Conservation (phyloP, 2,888 invertebrate genomes). For the Lasioglossum vierecki region DNA sequence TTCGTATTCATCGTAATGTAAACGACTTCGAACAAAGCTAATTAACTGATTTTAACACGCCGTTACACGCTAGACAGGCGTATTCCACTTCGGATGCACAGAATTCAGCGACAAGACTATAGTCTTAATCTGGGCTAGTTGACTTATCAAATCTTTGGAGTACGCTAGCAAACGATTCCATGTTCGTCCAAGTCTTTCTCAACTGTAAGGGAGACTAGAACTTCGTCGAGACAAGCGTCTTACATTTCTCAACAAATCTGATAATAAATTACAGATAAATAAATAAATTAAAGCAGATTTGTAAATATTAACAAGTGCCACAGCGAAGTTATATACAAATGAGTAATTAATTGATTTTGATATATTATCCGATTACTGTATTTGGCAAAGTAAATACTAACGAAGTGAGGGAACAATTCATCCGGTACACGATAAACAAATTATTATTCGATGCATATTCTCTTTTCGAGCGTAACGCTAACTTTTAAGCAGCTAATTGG, state of each 20-base stretch:
- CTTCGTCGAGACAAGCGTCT: background rate
- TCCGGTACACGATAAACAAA: background rate
- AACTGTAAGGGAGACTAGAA: constrained; percentile 8
- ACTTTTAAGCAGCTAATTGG: background rate
- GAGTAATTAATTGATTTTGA: background rate
- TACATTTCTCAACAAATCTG: background rate
- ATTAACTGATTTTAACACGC: background rate
- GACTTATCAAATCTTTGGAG: background rate
- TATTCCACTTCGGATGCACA: background rate
- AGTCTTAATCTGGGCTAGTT: background rate
- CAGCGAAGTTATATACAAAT: too few species aligned
- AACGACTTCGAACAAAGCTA: background rate
- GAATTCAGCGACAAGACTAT: background rate
- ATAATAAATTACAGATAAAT: background rate
- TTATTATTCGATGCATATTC: background rate
- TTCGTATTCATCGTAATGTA: background rate
- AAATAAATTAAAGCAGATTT: too few species aligned
- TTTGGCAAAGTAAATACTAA: background rate
- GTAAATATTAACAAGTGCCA: background rate
- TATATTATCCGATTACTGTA: background rate
- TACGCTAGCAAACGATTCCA: background rate
- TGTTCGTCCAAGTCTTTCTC: constrained; percentile 27
- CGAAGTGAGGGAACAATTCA: background rate
- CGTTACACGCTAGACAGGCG: background rate
- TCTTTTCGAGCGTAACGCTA: background rate